A percentile compares a stretch with the other conserved stretches of the same genome.
phyloP scores from a whole-genome alignment of 2,797 vertebrate species.

The Hydrophis major region DNA sequence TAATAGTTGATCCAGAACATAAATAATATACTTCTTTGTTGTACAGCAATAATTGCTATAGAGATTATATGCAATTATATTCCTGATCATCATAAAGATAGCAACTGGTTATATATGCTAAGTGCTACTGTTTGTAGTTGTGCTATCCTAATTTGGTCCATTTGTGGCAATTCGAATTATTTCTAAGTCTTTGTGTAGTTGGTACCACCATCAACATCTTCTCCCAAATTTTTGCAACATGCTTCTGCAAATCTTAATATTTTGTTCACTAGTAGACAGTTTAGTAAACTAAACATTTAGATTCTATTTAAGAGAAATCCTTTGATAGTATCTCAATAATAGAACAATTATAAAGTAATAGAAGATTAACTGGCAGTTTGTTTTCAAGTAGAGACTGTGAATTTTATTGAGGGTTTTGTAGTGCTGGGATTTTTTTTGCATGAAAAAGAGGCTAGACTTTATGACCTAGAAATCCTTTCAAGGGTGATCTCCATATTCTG shows the following conservation, averaged over 20 bases:
- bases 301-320: not conserved
- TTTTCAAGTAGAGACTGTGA: not conserved
- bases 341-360: not conserved
- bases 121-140: not conserved
- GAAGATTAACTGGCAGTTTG: not conserved
- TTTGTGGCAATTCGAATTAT: not conserved
- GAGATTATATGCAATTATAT: not conserved
- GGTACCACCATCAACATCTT: not conserved
- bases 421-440: not conserved
- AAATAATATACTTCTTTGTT: not conserved
- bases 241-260: not conserved
- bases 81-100: not conserved
- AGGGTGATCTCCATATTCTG: not conserved
- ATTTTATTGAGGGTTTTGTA: not conserved
- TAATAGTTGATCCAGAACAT: not conserved
- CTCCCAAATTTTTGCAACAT: not conserved
- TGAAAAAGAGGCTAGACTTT: not conserved
- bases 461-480: not conserved
- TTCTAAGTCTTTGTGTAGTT: not conserved
- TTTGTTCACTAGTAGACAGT: not conserved
- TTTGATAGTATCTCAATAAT: not conserved
- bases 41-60: not conserved
- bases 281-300: not conserved
- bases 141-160: not conserved
- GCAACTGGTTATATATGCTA: not conserved